phyloP scores from a whole-genome alignment of 2,113 vertebrate genomes.

The Beaufortia kweichowensis region DNA sequence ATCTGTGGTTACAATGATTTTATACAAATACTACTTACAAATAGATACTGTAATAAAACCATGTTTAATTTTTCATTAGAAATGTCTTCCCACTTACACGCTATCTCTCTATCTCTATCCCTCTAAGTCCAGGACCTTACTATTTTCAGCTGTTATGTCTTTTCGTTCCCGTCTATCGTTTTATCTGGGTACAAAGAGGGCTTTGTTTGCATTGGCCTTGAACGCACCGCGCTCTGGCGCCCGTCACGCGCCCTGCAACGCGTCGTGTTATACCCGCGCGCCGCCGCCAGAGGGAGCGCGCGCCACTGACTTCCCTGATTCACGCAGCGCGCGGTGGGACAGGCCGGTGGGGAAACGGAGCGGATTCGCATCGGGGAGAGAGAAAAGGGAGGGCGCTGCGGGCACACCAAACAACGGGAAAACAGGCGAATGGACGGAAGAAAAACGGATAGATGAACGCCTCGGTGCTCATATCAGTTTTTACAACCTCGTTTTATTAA shows the following conservation, averaged over 20 bases:
- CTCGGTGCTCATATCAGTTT: not conserved
- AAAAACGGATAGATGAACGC: conserved; percentile 53
- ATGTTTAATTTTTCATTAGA: too few relatives aligned
- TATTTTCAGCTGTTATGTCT: conserved; percentile 45
- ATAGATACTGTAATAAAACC: too few relatives aligned
- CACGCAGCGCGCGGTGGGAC: conserved; percentile 52
- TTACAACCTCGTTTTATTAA: not conserved
- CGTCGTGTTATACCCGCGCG: not conserved
- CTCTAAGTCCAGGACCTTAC: not conserved
- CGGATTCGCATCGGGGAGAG: conserved; percentile 66
- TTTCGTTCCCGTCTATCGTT: conserved; percentile 47
- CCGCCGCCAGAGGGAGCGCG: conserved; percentile 67
- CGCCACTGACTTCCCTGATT: conserved; percentile 33
- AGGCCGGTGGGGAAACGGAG: conserved; percentile 46
- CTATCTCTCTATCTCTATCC: conserved; percentile 10
- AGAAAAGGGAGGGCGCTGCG: conserved; percentile 55
- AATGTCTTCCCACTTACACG: not conserved
- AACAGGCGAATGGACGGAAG: conserved; percentile 60
- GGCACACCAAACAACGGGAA: conserved; percentile 66
- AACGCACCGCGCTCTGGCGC: conserved; percentile 25
- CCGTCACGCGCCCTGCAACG: conserved; percentile 14
- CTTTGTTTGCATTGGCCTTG: conserved; percentile 57
- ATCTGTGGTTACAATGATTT: too few relatives aligned
- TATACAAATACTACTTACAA: too few relatives aligned
- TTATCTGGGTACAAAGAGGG: conserved; percentile 50